phyloP scores from a whole-genome alignment of 2,888 invertebrate genomes.

The Spilarctia lutea region DNA sequence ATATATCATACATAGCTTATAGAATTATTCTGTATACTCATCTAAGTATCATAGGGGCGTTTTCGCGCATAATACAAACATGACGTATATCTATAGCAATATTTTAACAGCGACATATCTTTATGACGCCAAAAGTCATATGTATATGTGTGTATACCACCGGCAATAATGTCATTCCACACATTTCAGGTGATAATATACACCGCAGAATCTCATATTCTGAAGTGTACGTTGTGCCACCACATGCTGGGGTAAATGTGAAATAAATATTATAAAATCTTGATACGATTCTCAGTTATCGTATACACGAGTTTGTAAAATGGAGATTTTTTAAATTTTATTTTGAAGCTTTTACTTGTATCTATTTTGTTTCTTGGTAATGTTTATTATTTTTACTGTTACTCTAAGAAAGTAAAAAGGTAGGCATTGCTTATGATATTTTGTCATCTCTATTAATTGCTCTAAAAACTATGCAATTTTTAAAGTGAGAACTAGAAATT shows the following conservation, averaged over 20 bases:
- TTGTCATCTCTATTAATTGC: not conserved
- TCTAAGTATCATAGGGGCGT: slow-evolving; percentile 27
- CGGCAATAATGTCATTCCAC: slow-evolving; percentile 61
- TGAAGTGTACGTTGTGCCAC: slow-evolving; percentile 61
- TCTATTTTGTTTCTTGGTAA: not conserved
- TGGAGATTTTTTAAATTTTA: not conserved
- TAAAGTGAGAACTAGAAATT: not conserved
- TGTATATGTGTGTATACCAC: slow-evolving; percentile 39
- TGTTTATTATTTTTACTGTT: not conserved
- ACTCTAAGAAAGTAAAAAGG: too few species aligned
- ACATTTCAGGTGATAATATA: slow-evolving; percentile 65
- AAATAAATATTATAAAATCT: slow-evolving; percentile 65
- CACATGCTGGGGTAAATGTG: slow-evolving; percentile 61
- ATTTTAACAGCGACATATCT: slow-evolving; percentile 60
- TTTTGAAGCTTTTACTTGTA: not conserved
- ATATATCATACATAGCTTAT: slow-evolving; percentile 23
- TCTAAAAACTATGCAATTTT: too few species aligned
- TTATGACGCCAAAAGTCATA: slow-evolving; percentile 41
- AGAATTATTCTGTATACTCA: slow-evolving; percentile 20
- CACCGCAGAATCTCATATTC: slow-evolving; percentile 70
- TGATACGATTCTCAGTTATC: slow-evolving; percentile 31
- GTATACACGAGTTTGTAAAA: slow-evolving; percentile 13
- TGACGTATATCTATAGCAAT: slow-evolving; percentile 50
- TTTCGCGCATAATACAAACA: slow-evolving; percentile 36
- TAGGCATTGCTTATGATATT: too few species aligned